phyloP scores from a whole-genome alignment of 2,888 invertebrate species.

The Nemotelus pantherinus region DNA sequence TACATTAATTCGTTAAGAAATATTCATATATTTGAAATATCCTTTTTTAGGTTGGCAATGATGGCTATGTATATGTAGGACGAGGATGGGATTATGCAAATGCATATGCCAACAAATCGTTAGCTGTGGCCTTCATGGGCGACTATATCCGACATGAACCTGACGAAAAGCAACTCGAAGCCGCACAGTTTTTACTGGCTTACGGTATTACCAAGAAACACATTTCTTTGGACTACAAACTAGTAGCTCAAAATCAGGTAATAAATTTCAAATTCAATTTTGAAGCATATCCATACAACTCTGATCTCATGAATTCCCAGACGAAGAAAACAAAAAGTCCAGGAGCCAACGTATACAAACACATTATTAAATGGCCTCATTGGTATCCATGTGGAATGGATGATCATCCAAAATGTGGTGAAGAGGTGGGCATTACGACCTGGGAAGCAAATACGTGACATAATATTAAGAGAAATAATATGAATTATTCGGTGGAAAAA shows the following conservation, averaged over 20 bases:
- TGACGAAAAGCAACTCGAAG: constrained; percentile 64
- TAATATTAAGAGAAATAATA: not conserved
- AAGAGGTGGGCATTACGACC: constrained; percentile 59
- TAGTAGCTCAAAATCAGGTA: constrained; percentile 68
- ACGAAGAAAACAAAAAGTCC: constrained; percentile 66
- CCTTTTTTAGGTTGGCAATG: constrained; percentile 67
- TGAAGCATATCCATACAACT: not conserved
- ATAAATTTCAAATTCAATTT: constrained; percentile 11
- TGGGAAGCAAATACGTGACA: constrained; percentile 55
- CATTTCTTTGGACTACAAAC: constrained; percentile 64
- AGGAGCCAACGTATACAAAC: constrained; percentile 65
- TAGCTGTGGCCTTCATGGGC: constrained; percentile 67
- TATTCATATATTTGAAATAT: constrained; percentile 35
- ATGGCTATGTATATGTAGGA: constrained; percentile 68
- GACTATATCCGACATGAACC: constrained; percentile 65
- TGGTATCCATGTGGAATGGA: constrained; percentile 61
- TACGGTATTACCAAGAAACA: constrained; percentile 64
- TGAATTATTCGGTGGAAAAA: no score
- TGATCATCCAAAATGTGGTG: constrained; percentile 58
- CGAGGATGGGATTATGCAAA: constrained; percentile 68
- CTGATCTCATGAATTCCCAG: constrained; percentile 52
- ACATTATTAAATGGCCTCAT: constrained; percentile 67
- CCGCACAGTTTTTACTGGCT: constrained; percentile 64
- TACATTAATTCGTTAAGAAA: constrained; percentile 43
- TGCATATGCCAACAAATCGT: constrained; percentile 66